These are phyloP conservation scores for Corythoichthys haematopterus DNA, from an alignment of 2,113 vertebrate species.

Conservation along the genomic window DNA sequence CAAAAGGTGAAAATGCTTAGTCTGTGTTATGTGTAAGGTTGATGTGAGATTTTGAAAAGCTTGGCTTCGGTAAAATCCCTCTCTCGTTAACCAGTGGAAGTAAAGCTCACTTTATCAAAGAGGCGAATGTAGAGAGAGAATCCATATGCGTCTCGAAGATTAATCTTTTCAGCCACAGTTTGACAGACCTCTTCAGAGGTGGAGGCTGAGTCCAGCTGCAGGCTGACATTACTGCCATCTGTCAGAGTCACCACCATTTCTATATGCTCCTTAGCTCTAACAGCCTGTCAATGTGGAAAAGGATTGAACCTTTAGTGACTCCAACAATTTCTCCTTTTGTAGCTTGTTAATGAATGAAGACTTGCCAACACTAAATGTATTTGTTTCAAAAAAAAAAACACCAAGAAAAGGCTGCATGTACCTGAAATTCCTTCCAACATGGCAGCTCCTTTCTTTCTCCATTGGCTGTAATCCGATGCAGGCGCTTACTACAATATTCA, in stretches of 20 bases:
- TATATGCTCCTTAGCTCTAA: constrained; percentile 85
- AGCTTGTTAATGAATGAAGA: neutral
- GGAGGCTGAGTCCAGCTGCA: constrained; percentile 85
- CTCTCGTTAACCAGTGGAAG: neutral
- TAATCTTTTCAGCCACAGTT: constrained; percentile 74
- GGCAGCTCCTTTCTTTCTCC: constrained; percentile 85
- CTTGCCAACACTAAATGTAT: neutral
- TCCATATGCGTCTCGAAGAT: constrained; percentile 82
- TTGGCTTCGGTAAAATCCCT: neutral
- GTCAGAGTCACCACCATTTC: constrained; percentile 77
- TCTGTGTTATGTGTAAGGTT: neutral
- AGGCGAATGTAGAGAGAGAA: constrained; percentile 89
- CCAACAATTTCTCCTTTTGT: neutral
- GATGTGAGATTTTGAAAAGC: neutral
- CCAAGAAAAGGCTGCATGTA: constrained; percentile 75
- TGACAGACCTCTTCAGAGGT: constrained; percentile 85
- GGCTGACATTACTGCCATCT: constrained; percentile 76
- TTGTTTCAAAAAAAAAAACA: constrained; percentile 82
- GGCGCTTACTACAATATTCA: constrained; percentile 77
- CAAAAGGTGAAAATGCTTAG: neutral
- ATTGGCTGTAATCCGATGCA: constrained; percentile 80
- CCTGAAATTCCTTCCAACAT: constrained; percentile 91
- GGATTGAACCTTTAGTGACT: neutral
- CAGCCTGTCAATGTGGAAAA: constrained; percentile 71
- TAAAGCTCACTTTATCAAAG: constrained; percentile 79